phyloP scores from a whole-genome alignment of 2,888 invertebrate species.

The Thecophora atra region DNA sequence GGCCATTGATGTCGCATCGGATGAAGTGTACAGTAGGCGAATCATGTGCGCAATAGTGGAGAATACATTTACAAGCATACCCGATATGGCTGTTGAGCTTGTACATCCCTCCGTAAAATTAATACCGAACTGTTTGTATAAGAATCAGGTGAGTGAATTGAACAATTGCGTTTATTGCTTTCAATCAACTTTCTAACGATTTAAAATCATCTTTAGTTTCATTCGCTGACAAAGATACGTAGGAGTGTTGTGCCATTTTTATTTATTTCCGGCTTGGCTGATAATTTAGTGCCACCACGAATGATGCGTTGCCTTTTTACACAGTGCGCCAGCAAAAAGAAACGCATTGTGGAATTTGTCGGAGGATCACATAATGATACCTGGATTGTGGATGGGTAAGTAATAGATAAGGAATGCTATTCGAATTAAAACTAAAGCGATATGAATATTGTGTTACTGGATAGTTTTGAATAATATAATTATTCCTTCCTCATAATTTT shows the following conservation, averaged over 20 bases:
- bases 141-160: conserved; percentile 79
- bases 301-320: conserved; percentile 88
- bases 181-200: conserved; percentile 12
- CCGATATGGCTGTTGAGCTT: conserved; percentile 88
- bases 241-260: conserved; percentile 80
- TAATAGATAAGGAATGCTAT: too few relatives aligned
- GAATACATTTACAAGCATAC: conserved; percentile 95
- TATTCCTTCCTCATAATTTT: not conserved
- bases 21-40: conserved; percentile 78
- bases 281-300: conserved; percentile 86
- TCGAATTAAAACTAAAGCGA: not conserved
- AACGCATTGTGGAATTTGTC: conserved; percentile 80
- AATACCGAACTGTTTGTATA: conserved; percentile 85
- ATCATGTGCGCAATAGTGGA: conserved; percentile 90
- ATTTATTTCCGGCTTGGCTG: conserved; percentile 88
- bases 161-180: not conserved
- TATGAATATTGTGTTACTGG: not conserved
- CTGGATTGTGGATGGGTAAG: conserved; percentile 87
- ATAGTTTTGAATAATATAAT: not conserved
- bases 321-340: conserved; percentile 78
- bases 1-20: conserved; percentile 85
- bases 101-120: conserved; percentile 73
- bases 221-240: conserved; percentile 78
- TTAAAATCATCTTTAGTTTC: conserved; percentile 70
- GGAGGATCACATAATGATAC: conserved; percentile 95